These are phyloP conservation scores for Ochotona curzoniae DNA, from an alignment of 2,113 vertebrate genomes.

Conservation along the genomic window DNA sequence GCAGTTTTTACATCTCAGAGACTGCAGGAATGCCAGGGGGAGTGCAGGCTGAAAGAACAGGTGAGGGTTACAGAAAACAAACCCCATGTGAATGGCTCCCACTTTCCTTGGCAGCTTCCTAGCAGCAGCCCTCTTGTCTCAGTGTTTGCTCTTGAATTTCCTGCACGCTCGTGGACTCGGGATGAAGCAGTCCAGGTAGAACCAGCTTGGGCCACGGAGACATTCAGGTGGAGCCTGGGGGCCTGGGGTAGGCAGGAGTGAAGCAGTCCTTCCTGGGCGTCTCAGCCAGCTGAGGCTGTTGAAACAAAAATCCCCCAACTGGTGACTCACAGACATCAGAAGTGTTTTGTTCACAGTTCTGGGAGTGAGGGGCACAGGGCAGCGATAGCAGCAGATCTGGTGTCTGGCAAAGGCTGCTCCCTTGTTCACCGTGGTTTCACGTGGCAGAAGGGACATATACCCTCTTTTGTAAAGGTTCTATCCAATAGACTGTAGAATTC, in stretches of 20 bases:
- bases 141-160: neutral
- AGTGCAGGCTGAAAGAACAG: neutral
- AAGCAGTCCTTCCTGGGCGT: neutral
- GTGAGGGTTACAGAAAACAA: neutral
- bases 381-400: neutral
- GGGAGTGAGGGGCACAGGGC: neutral
- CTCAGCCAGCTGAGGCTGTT: neutral
- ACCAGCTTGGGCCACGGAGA: neutral
- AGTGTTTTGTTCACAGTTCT: neutral
- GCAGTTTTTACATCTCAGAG: neutral
- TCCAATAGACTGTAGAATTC: neutral
- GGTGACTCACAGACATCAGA: neutral
- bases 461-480: neutral
- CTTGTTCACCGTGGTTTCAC: too few relatives aligned
- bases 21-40: too few relatives aligned
- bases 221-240: neutral
- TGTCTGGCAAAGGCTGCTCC: neutral
- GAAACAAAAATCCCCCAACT: too few relatives aligned
- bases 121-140: neutral
- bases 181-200: accelerated
- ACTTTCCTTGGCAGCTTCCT: neutral
- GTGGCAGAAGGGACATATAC: neutral
- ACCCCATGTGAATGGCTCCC: too few relatives aligned
- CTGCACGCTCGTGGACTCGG: neutral
- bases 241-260: neutral